phyloP scores from a whole-genome alignment of 2,888 invertebrate species.

The Chaitophorus viminalis region DNA sequence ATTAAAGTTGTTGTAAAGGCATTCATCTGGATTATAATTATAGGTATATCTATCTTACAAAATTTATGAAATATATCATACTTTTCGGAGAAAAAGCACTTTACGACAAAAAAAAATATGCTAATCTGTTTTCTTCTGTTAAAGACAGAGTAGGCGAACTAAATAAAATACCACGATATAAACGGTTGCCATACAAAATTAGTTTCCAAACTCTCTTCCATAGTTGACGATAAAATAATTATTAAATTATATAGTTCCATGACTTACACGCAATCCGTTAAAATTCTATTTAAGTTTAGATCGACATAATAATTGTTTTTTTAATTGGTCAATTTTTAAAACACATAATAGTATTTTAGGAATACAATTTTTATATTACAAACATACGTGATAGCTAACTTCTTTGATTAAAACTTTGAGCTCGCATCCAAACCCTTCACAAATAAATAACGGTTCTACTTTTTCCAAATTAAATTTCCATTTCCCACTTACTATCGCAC shows the following conservation, averaged over 20 bases:
- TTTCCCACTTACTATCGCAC: background rate
- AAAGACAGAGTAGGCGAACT: slow-evolving; percentile 1
- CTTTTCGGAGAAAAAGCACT: background rate
- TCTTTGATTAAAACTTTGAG: slow-evolving; percentile 11
- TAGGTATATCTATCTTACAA: background rate
- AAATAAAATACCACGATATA: slow-evolving; percentile 25
- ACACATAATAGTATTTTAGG: background rate
- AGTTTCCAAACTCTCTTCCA: slow-evolving; percentile 24
- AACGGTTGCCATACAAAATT: slow-evolving; percentile 14
- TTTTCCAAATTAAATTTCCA: slow-evolving; percentile 11
- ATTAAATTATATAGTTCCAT: slow-evolving; percentile 32
- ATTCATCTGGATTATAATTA: background rate
- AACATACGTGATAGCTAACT: background rate
- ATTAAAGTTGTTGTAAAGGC: background rate
- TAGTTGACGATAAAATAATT: background rate
- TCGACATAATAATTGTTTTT: slow-evolving; percentile 13
- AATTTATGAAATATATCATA: background rate
- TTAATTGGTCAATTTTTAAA: background rate
- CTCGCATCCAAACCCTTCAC: background rate
- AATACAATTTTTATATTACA: slow-evolving; percentile 1
- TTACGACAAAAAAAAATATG: slow-evolving; percentile 10
- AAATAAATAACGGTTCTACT: background rate
- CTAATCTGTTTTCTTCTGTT: slow-evolving; percentile 10
- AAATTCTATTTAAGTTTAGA: background rate
- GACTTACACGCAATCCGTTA: background rate